phyloP scores from a whole-genome alignment of 2,888 invertebrate species.

The Scaptomyza parva region DNA sequence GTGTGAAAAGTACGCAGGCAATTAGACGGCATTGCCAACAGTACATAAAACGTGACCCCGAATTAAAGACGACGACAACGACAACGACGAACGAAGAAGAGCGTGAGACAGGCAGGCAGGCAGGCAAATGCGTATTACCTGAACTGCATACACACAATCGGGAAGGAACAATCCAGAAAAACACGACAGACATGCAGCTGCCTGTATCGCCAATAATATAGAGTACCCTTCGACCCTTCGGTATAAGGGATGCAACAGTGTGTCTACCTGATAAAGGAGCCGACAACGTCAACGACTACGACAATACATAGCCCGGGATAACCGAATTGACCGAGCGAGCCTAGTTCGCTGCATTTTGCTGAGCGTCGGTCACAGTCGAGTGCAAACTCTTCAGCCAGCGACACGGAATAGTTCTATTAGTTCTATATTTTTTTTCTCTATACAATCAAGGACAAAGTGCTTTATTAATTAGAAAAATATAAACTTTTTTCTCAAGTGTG shows the following conservation, averaged over 20 bases:
- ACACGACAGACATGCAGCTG: conserved; percentile 43
- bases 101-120: background rate
- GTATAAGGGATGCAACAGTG: conserved; percentile 18
- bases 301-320: background rate
- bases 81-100: no score
- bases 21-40: conserved; percentile 44
- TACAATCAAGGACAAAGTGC: conserved; percentile 15
- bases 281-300: conserved; percentile 1
- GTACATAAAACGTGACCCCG: background rate
- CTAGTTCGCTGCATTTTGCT: conserved; percentile 16
- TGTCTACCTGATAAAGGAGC: conserved; percentile 31
- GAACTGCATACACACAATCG: background rate
- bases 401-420: conserved; percentile 54
- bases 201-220: conserved; percentile 6
- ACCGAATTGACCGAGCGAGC: conserved; percentile 52
- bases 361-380: conserved; percentile 49
- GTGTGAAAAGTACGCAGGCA: background rate
- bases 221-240: background rate
- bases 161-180: conserved; percentile 32
- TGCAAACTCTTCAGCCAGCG: conserved; percentile 52
- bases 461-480: background rate
- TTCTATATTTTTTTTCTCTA: background rate
- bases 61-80: background rate
- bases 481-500: conserved; percentile 7
- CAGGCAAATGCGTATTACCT: conserved; percentile 22